phyloP scores from a whole-genome alignment of 2,113 vertebrate species.

The Rhynchomys soricoides region DNA sequence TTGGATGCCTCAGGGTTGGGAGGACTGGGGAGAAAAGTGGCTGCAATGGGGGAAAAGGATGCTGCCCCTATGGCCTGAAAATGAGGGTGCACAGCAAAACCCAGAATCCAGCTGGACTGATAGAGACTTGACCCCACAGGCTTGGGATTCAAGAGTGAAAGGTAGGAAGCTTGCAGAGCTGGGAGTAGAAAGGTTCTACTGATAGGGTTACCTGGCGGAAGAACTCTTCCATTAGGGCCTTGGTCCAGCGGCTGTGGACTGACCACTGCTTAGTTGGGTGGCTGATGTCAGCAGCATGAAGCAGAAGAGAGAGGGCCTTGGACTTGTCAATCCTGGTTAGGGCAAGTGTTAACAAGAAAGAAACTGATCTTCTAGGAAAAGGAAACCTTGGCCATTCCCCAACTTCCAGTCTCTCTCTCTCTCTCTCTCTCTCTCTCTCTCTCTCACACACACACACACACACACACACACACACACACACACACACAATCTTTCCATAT shows the following conservation, averaged over 20 bases:
- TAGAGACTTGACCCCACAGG: neutral
- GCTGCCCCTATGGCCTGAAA: neutral
- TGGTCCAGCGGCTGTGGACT: conserved; percentile 94
- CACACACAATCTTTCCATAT: neutral
- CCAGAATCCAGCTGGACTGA: neutral
- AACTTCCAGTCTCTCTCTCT: neutral
- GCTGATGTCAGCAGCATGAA: conserved; percentile 95
- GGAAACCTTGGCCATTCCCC: neutral
- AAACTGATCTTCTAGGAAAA: conserved; percentile 19
- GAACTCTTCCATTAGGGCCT: conserved; percentile 94
- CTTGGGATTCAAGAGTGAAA: neutral
- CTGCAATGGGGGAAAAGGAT: neutral
- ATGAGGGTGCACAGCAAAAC: neutral
- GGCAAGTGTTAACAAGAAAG: neutral
- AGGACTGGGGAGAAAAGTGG: neutral
- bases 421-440: too few relatives aligned
- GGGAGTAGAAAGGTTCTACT: neutral
- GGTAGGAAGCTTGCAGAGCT: neutral
- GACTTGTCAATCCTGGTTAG: conserved; percentile 90
- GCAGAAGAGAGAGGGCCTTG: conserved; percentile 92
- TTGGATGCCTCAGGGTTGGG: neutral
- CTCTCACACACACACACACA: neutral
- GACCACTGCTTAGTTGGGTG: conserved; percentile 94
- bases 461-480: neutral
- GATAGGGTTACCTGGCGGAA: conserved; percentile 91